Conservation (phyloP, 1,140 invertebrate species). For the Trichonephila clavata region DNA sequence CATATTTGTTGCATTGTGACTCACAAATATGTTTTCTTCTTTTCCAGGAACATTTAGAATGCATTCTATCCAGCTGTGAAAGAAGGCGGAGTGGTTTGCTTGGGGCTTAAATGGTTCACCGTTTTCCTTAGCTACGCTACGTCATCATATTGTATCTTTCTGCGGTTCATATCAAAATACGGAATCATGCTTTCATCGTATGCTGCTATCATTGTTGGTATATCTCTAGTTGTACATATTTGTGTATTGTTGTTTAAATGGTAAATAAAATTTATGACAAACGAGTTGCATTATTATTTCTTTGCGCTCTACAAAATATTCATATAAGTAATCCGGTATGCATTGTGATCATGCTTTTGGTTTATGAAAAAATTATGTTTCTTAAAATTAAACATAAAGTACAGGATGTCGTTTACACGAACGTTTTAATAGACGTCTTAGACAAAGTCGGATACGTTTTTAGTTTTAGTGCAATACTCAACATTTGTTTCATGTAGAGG, state of each 20-base stretch:
- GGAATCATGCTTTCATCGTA: slow-evolving; percentile 46
- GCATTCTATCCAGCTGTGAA: neutral
- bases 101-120: neutral
- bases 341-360: too few relatives aligned
- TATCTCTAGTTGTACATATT: slow-evolving; percentile 54
- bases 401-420: too few relatives aligned
- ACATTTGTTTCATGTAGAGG: too few relatives aligned
- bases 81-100: neutral
- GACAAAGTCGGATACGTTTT: too few relatives aligned
- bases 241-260: slow-evolving; percentile 51
- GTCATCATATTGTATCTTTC: slow-evolving; percentile 24
- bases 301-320: neutral
- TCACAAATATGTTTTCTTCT: neutral
- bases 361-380: too few relatives aligned
- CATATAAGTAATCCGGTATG: neutral
- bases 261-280: slow-evolving; percentile 62
- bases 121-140: slow-evolving; percentile 21
- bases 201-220: slow-evolving; percentile 57
- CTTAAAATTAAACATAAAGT: too few relatives aligned
- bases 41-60: neutral
- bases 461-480: too few relatives aligned
- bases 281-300: neutral
- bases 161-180: slow-evolving; percentile 15
- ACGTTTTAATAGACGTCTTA: too few relatives aligned
- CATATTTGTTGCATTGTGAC: too few relatives aligned